A percentile compares a stretch with the other conserved stretches of the same genome.
phyloP scores from a whole-genome alignment of 2,113 vertebrate genomes.

The Scolopax mira region DNA sequence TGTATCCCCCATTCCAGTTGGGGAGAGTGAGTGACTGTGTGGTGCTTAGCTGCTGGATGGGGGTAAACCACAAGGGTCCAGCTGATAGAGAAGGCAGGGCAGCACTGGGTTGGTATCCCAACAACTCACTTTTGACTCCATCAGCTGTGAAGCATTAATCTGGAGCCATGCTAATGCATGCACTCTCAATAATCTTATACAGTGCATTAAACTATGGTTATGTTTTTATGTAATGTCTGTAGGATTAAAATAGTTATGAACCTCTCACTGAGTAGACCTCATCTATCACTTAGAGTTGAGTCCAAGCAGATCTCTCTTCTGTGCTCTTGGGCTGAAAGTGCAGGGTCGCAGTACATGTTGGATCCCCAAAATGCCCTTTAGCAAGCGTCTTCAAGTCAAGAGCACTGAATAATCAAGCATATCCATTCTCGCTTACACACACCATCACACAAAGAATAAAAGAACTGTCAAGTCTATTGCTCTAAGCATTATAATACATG shows the following conservation, averaged over 20 bases:
- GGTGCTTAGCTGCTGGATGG: background rate
- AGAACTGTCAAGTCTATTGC: background rate
- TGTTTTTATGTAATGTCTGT: background rate
- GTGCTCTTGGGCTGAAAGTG: background rate
- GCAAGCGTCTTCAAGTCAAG: background rate
- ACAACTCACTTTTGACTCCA: background rate
- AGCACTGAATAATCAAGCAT: background rate
- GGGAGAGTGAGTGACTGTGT: rapidly evolving
- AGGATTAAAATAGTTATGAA: background rate
- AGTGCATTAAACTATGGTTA: background rate
- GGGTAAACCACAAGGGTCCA: background rate
- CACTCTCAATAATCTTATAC: background rate
- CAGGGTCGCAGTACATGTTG: background rate
- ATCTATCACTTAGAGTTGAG: background rate
- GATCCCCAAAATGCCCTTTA: background rate
- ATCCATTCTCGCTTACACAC: background rate
- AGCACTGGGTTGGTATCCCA: background rate
- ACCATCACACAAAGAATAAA: background rate
- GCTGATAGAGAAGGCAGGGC: background rate
- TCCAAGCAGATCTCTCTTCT: background rate
- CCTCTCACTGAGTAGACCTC: background rate
- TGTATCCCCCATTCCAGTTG: background rate
- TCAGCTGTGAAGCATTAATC: background rate
- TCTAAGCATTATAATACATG: background rate
- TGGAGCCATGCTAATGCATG: background rate